Base-by-base conservation (phyloP, 2,888 invertebrate genomes). In the Euplagia quadripunctaria region DNA sequence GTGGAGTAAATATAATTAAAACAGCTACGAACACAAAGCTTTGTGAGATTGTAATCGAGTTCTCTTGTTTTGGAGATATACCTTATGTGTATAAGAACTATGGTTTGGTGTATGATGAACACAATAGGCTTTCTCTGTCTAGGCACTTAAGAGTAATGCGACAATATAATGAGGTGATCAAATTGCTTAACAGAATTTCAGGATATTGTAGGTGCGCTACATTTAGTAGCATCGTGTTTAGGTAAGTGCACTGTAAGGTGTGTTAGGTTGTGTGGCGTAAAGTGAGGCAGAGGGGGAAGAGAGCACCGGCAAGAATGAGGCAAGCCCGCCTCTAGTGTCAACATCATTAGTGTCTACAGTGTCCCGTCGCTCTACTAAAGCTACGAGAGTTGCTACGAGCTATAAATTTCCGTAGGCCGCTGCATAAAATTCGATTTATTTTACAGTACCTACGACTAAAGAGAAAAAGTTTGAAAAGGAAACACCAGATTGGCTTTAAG, bases 281-380 rank as follows among this genome's bases (percentile, higher is more conserved):
- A 78, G 63, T 75, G 72, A 64, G 73, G 71, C 69, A 73, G 73
- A 73, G 77, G 73, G 76, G 75, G 81, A 77, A 79, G 78, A 83
- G 79, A 82, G 83, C 86, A 82, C 85, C 83, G 89, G 88, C 87
- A 87, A 87, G 86, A 87, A 85, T 88, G 89, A 82, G 82, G 78
- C 83, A 77, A 91, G 90, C 88, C 86, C 87, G 87, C 87, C 87
- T 92, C 90, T 93, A 93, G 94, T 94, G 94, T 94, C 94, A 94
- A 95, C 94, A 94, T 95, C 94, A 94, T 94, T 94, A 94, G 93
- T 87, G 91, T 88, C 85, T 87, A 88, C 90, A 89, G 88, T 90
- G 90, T 88, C 86, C 88, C 85, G 78, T 81, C 87, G 90, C 89
- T 87, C 86, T 82, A 86, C 87, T 81, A 83, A 75, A 82, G 90